Evolutionary conservation across 2,113 vertebrate species (phyloP), one percentile per base, ranked within the genome.

Genomic region (Echinops telfairi): DNA sequence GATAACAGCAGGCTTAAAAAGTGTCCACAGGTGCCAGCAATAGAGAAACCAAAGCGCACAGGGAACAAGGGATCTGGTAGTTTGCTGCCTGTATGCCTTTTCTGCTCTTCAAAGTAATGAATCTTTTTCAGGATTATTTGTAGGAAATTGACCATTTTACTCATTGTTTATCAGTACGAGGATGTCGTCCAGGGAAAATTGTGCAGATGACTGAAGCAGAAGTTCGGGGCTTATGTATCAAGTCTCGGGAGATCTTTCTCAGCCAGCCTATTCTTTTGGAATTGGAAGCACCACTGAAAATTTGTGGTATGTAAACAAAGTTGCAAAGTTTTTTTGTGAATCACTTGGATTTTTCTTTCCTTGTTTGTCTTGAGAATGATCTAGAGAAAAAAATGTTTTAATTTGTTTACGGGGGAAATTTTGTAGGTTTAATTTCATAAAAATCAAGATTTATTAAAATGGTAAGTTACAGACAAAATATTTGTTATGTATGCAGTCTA

Each of bases 121-220:
- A 3, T 70, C 12, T 71, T 68, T 85, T 68, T 66, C 31, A 91
- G 31, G 27, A 38, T 92, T 78, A 58, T 14, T 85, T 95, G 62
- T 80, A 83, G 12, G 73, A 88, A 88, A 90, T 36, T 97, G 66
- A 96, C 60, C 12, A 15, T 71, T 92, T 73, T 86, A 58, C 62
- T 92, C 31, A 47, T 77, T 97, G 66, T 91, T 40, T 97, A 88
- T 84, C 97, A 99, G 99, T 99, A 94, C 98, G 99, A 98, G 99
- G 99, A 99, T 99, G 99, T 98, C 99, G 99, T 85, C 99, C 99
- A 53, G 99, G 99, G 93, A 99, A 99, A 98, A 99, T 99, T 0
- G 99, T 99, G 66, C 99, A 99, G 98, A 99, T 99, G 99, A 98
- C 99, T 0, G 99, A 99, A 98, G 99, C 99, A 47, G 99, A 99